Conservation (phyloP, 2,113 vertebrate genomes). For the Macquaria ambigua region DNA sequence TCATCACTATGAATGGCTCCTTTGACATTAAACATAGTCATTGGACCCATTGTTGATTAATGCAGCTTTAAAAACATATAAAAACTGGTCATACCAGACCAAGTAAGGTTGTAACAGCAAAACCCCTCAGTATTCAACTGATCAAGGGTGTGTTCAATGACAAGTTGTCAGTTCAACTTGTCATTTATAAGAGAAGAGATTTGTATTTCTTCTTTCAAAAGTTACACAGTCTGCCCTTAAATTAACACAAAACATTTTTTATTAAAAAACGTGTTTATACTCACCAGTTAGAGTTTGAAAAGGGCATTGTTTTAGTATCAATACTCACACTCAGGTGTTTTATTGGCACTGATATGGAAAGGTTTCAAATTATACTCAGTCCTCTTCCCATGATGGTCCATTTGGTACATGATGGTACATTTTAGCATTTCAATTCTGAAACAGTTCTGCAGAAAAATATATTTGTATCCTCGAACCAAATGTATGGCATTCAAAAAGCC, state of each 20-base stretch:
- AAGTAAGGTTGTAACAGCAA: not conserved
- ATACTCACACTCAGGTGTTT: not conserved
- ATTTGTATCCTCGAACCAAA: conserved; percentile 1
- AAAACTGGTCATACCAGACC: not conserved
- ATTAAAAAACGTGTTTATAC: not conserved
- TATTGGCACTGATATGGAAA: not conserved
- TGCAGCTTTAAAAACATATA: too few relatives aligned
- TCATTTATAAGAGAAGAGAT: not conserved
- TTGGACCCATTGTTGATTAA: too few relatives aligned
- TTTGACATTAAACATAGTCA: too few relatives aligned
- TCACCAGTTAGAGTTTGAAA: not conserved
- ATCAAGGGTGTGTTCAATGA: not conserved
- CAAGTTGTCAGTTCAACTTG: not conserved
- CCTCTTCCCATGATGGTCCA: not conserved
- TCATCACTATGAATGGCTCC: too few relatives aligned
- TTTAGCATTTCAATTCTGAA: not conserved
- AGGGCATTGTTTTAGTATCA: too few relatives aligned
- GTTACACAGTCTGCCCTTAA: not conserved
- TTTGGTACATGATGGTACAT: not conserved
- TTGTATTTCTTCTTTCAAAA: not conserved
- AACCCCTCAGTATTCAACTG: not conserved
- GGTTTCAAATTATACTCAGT: too few relatives aligned
- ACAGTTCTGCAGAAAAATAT: not conserved
- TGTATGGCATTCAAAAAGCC: not conserved
- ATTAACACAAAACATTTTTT: too few relatives aligned